Conservation (phyloP, 2,113 vertebrate species). For the Gambusia holbrooki region DNA sequence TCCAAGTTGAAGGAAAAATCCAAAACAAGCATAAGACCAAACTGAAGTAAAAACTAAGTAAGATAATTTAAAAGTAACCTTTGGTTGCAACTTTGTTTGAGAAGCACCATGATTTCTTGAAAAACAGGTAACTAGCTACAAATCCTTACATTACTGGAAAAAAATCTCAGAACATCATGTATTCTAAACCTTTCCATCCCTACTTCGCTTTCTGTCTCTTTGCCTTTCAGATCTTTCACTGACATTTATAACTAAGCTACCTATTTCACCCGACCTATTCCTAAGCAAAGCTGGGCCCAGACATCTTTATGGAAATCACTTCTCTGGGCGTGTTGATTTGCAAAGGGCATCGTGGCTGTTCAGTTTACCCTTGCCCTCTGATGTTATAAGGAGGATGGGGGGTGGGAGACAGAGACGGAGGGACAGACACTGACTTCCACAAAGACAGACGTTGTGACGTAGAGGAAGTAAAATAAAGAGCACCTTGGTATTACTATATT, state of each 20-base stretch:
- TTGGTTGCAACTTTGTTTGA: no score
- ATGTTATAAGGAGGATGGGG: constrained; percentile 40
- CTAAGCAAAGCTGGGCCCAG: constrained; percentile 73
- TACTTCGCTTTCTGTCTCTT: constrained; percentile 30
- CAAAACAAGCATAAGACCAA: neutral
- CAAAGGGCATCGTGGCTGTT: constrained; percentile 68
- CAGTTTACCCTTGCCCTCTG: constrained; percentile 35
- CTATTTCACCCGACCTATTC: constrained; percentile 76
- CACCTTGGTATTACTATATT: constrained; percentile 79
- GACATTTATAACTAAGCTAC: constrained; percentile 81
- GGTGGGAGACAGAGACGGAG: constrained; percentile 29
- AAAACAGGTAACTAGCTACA: neutral
- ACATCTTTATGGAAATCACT: constrained; percentile 76
- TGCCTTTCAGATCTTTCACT: constrained; percentile 65
- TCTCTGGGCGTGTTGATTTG: constrained; percentile 73
- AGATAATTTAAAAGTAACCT: no score
- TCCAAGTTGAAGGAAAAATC: neutral
- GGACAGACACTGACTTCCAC: constrained; percentile 52
- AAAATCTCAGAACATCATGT: constrained; percentile 3
- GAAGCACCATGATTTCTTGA: no score
- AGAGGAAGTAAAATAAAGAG: constrained; percentile 73
- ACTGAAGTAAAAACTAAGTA: neutral
- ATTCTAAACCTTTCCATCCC: constrained; percentile 16
- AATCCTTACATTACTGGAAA: no score
- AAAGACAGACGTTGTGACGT: constrained; percentile 64